phyloP scores from a whole-genome alignment of 2,888 invertebrate genomes.

The Pandemis heparana region DNA sequence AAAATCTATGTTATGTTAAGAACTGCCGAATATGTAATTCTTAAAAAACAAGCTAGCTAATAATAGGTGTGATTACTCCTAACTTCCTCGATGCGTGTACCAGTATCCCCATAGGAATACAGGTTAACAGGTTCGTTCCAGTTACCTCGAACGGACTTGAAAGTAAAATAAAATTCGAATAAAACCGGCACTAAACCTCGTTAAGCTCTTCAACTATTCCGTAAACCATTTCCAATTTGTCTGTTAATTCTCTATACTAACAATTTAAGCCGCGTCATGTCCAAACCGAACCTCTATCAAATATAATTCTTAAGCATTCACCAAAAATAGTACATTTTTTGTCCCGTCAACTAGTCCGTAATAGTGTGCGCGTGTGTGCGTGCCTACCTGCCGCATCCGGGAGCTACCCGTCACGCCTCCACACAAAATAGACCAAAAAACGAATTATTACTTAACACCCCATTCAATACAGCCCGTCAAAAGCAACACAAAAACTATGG shows the following conservation, averaged over 20 bases:
- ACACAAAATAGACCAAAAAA: conserved; percentile 69
- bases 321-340: conserved; percentile 42
- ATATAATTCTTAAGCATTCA: conserved; percentile 36
- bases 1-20: background rate
- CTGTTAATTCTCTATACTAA: conserved; percentile 11
- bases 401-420: conserved; percentile 69
- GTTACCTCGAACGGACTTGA: background rate
- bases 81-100: background rate
- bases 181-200: conserved; percentile 1
- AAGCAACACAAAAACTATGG: conserved; percentile 50
- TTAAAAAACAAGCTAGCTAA: background rate
- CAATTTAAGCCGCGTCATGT: conserved; percentile 13
- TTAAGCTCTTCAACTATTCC: conserved; percentile 7
- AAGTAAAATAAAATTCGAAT: conserved; percentile 11
- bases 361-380: conserved; percentile 65
- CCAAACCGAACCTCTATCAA: conserved; percentile 39
- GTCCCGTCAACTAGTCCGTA: conserved; percentile 35
- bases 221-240: conserved; percentile 21
- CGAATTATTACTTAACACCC: conserved; percentile 66
- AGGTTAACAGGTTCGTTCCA: conserved; percentile 18
- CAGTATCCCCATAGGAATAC: conserved; percentile 2
- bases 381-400: conserved; percentile 80
- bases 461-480: conserved; percentile 62
- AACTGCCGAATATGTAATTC: background rate
- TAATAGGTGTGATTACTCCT: background rate